Evolutionary conservation across 2,113 vertebrate genomes (phyloP), one percentile per base, ranked within the genome.

Genomic region (Oenanthe oenanthe): DNA sequence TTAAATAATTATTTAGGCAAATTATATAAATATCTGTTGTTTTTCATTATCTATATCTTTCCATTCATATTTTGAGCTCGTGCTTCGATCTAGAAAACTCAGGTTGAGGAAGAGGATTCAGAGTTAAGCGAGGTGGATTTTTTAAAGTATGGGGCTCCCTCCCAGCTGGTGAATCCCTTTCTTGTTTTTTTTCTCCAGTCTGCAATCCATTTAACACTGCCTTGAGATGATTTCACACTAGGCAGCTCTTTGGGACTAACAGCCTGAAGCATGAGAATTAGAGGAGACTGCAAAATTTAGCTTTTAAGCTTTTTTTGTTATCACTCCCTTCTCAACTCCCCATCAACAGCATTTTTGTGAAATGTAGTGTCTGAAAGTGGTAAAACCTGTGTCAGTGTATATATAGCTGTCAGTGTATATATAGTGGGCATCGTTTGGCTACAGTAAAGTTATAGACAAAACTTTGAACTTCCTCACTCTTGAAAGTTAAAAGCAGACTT

Each of bases 261-360:
- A 95, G 50, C 47, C 65, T 50, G 85, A 87, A 92, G 36, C 65
- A 77, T 75, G 67, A 84, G 81, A 95, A 85, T 73, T 73, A 76
- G 63, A 54, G 48, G 53, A 82, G 74, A 83, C 26, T 68, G 61
- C 43, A 95, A 95, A 91, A 91, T 67, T 72, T 67, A 94, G 78
- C 84, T 91, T 94, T 76, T 58, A 93, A 79, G 74, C 66, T 82
- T 91, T 88, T 88, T 74, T 78, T 1, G 3, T 82, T 92, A 47
- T 36, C 45, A 60, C 36, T 83, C 17, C 47, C 11, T 94, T 45
- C 58, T 81, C 74, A 85, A 36, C 62, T 91, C 24, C 29, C 67
- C 58, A 82, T 87, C 79, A 92, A 57, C 73, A 82, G 62, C 29
- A 25, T 60, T 93, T 84, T 92, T 79, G 70, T 88, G 80, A 95